These are phyloP conservation scores for Eptesicus fuscus DNA, from an alignment of 2,113 vertebrate genomes.

Conservation along the genomic window DNA sequence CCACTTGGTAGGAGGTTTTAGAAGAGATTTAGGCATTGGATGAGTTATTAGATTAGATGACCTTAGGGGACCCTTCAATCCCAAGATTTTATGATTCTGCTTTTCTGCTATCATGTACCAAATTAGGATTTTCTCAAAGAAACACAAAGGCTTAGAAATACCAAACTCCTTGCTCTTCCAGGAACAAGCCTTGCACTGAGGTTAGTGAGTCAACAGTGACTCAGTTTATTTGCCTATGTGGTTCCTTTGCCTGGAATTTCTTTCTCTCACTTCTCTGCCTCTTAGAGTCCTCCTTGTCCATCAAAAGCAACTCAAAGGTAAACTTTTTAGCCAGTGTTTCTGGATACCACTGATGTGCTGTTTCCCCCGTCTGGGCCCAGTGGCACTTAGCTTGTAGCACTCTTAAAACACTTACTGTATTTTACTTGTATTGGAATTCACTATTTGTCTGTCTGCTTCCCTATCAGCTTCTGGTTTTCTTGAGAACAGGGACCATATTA, in stretches of 20 bases:
- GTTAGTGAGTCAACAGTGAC: conserved; percentile 45
- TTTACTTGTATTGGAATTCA: neutral
- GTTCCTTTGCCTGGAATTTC: conserved; percentile 32
- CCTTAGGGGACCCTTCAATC: neutral
- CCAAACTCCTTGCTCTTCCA: conserved; percentile 17
- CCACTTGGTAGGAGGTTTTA: neutral
- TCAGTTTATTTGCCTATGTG: conserved; percentile 12
- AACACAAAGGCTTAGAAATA: neutral
- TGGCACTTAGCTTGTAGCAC: neutral
- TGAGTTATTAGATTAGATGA: neutral
- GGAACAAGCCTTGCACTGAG: conserved; percentile 33
- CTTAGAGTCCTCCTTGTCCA: neutral
- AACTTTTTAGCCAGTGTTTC: neutral
- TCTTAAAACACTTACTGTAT: neutral
- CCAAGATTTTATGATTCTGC: conserved; percentile 16
- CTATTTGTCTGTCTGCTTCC: neutral
- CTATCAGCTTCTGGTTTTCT: conserved; percentile 28
- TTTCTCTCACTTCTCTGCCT: conserved; percentile 11
- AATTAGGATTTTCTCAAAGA: conserved; percentile 21
- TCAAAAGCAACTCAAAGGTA: neutral
- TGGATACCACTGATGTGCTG: neutral
- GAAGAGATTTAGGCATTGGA: neutral
- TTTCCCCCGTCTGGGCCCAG: neutral
- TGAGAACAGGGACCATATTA: neutral
- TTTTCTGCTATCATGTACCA: conserved; percentile 18